A percentile compares a stretch with the other conserved stretches of the same genome.
These are phyloP conservation scores for Drosophila sturtevanti DNA, from an alignment of 1,140 invertebrate species.

Conservation along the genomic window DNA sequence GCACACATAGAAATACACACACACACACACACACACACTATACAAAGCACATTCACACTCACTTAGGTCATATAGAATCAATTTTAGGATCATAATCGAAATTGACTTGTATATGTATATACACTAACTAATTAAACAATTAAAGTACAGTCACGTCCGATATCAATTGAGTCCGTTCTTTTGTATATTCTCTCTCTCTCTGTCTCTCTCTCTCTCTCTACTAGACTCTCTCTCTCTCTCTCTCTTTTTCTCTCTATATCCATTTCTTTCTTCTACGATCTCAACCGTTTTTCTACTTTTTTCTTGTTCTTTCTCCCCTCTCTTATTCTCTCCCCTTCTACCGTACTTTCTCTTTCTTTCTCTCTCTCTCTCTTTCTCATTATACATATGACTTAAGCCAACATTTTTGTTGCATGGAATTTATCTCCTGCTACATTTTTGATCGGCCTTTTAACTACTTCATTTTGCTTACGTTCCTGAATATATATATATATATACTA, in stretches of 20 bases:
- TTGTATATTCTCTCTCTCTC: not conserved
- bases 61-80: not conserved
- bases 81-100: not conserved
- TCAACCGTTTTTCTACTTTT: not conserved
- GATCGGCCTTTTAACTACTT: slow-evolving; percentile 18
- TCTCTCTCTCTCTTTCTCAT: slow-evolving; percentile 2
- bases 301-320: slow-evolving; percentile 1
- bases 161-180: slow-evolving; percentile 6
- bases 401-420: slow-evolving; percentile 47
- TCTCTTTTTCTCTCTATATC: slow-evolving; percentile 5
- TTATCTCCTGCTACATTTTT: slow-evolving; percentile 20
- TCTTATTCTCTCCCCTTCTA: slow-evolving; percentile 8
- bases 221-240: slow-evolving; percentile 9
- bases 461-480: slow-evolving; percentile 3
- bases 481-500: slow-evolving; percentile 8
- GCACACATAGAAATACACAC: not conserved
- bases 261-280: not conserved
- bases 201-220: slow-evolving; percentile 7
- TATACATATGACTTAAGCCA: slow-evolving; percentile 28
- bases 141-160: slow-evolving; percentile 19
- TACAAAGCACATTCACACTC: not conserved
- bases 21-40: not conserved
- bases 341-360: slow-evolving; percentile 8
- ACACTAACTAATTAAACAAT: not conserved
- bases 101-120: slow-evolving; percentile 5